Evolutionary conservation across 2,888 invertebrate species (phyloP).

Genomic region (Hesperia comma): DNA sequence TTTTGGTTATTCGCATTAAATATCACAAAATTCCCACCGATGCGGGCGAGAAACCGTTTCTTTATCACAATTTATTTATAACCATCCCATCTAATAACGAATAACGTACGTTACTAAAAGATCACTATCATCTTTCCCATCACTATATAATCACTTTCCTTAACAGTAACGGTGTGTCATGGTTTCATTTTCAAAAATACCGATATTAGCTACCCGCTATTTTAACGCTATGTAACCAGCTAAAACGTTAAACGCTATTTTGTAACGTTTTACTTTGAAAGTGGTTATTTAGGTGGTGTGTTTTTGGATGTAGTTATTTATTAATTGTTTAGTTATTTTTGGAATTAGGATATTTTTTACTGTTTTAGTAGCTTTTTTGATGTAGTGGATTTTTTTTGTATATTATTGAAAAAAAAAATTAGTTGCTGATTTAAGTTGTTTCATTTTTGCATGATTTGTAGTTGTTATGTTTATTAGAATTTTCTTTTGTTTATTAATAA

Average conservation of each 20-base stretch:
- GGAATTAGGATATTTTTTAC: not conserved
- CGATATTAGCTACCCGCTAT: conserved; percentile 37
- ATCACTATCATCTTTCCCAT: conserved; percentile 10
- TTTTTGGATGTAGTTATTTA: conserved; percentile 21
- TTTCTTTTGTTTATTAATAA: no score
- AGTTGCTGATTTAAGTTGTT: no score
- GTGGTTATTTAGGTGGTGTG: conserved; percentile 57
- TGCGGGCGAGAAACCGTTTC: no score
- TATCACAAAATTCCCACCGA: no score
- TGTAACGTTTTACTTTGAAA: conserved; percentile 51
- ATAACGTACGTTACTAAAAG: not conserved
- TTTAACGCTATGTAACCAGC: conserved; percentile 27
- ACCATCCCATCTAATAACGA: not conserved
- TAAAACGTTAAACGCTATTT: no score
- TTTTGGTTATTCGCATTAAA: no score
- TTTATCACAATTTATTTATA: no score
- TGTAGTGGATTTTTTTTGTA: no score
- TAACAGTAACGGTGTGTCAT: conserved; percentile 37
- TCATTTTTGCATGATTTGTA: no score
- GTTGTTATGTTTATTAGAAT: no score
- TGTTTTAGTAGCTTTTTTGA: not conserved
- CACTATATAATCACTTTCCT: conserved; percentile 69
- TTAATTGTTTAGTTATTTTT: not conserved
- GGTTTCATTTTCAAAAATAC: conserved; percentile 75
- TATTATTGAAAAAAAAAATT: no score